phyloP scores from a whole-genome alignment of 2,113 vertebrate genomes.

The Grammomys surdaster region DNA sequence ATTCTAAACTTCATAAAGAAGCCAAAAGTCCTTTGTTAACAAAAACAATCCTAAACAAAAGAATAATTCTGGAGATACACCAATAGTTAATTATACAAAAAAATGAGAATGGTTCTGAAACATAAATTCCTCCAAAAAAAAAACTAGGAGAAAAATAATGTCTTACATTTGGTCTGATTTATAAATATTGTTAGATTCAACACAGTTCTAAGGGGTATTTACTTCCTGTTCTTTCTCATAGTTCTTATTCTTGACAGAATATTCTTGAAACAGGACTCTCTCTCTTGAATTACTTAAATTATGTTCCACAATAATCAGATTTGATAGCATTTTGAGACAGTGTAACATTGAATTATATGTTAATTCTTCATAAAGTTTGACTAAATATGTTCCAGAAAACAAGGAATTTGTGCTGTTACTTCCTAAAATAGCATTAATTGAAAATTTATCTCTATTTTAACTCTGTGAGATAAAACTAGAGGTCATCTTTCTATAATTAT shows the following conservation, averaged over 20 bases:
- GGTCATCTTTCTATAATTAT: not conserved
- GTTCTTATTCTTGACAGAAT: not conserved
- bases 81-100: not conserved
- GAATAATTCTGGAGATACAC: too few species aligned
- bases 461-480: slow-evolving; percentile 15
- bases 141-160: not conserved
- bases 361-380: slow-evolving; percentile 43
- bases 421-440: slow-evolving; percentile 26
- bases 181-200: not conserved
- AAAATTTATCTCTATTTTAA: slow-evolving; percentile 55
- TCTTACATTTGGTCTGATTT: slow-evolving; percentile 38
- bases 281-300: not conserved
- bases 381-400: slow-evolving; percentile 51
- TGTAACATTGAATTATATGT: slow-evolving; percentile 4
- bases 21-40: not conserved
- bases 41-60: not conserved
- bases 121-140: not conserved
- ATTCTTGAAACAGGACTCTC: not conserved
- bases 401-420: not conserved
- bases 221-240: slow-evolving; percentile 38
- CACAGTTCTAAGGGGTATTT: not conserved
- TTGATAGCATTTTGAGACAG: slow-evolving; percentile 10
- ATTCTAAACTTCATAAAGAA: not conserved
- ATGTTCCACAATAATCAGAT: slow-evolving; percentile 39
- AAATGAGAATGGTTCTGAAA: not conserved